Evolutionary conservation across 2,888 invertebrate species (phyloP), one percentile per base, ranked within the genome.

Genomic region (Syrphus vitripennis): DNA sequence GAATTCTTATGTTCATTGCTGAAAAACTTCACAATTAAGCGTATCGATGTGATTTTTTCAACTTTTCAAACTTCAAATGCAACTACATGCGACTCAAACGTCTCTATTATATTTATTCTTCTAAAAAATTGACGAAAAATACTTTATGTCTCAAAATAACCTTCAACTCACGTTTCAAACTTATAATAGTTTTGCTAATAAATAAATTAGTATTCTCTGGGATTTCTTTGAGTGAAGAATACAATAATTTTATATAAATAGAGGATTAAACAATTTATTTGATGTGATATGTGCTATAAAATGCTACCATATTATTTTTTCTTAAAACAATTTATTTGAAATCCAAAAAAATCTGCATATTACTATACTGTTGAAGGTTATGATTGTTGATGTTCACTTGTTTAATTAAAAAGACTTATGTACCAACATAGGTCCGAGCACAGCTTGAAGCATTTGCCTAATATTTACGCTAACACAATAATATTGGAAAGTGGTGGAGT

Each of bases 401-500:
- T 63, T 63, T 26, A 42, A 42, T 63, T 42, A 42, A 42, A n/a
- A 63, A 40, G 63, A 37, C 31, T 10, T 57, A 37, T 57, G 31
- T 34, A 57, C 34, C 37, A 59, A 59, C 37, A 21, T 14, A 9
- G 9, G 48, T 48, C 57, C 71, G 29, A 76, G 67, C 53, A 57
- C 45, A 71, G 70, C 61, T 57, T 71, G 12, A 29, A 67, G 81
- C 67, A 61, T 63, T 81, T 76, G 61, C 81, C 48, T 61, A 84
- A 84, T 80, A 71, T 81, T 84, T 84, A 72, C 59, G 72, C 50
- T 50, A 67, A 34, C 67, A 76, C 67, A 50, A 55, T 71, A 84
- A 80, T n/a, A n/a, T 84, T 84, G 71, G 71, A 80, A 80, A 80
- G 80, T 81, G 21, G 65, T 78, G 14, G 69, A 76, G 37, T 76